These are phyloP conservation scores for Gryllus bimaculatus DNA, from an alignment of 1,140 invertebrate genomes.

Conservation along the genomic window DNA sequence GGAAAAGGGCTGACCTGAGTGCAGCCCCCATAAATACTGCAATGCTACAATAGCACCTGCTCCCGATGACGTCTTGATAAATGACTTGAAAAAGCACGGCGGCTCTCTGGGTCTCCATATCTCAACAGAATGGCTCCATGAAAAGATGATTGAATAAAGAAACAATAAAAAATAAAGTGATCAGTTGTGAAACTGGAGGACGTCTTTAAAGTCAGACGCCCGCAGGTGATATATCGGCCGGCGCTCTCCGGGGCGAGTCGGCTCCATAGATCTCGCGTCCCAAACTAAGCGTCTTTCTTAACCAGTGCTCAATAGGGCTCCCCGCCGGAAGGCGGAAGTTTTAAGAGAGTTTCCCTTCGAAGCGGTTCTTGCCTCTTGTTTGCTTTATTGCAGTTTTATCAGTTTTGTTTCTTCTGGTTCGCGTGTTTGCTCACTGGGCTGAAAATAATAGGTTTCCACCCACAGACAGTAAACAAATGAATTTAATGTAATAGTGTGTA, in stretches of 20 bases:
- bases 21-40: not conserved
- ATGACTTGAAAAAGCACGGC: not conserved
- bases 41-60: not conserved
- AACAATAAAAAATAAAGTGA: not conserved
- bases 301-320: not conserved
- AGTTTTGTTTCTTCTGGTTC: no score
- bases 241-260: not conserved
- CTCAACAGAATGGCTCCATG: not conserved
- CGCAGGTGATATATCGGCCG: not conserved
- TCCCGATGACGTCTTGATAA: not conserved
- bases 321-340: no score
- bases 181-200: not conserved
- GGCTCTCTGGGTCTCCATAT: not conserved
- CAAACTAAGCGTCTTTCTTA: not conserved
- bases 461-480: no score
- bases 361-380: no score
- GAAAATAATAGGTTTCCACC: no score
- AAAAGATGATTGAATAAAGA: not conserved
- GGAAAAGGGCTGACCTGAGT: not conserved
- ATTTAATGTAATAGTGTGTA: no score
- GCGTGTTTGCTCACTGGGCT: no score
- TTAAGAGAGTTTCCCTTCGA: no score
- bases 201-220: not conserved
- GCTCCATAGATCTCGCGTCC: not conserved
- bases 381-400: no score